phyloP scores from a whole-genome alignment of 2,113 vertebrate species.

The Fregata magnificens region DNA sequence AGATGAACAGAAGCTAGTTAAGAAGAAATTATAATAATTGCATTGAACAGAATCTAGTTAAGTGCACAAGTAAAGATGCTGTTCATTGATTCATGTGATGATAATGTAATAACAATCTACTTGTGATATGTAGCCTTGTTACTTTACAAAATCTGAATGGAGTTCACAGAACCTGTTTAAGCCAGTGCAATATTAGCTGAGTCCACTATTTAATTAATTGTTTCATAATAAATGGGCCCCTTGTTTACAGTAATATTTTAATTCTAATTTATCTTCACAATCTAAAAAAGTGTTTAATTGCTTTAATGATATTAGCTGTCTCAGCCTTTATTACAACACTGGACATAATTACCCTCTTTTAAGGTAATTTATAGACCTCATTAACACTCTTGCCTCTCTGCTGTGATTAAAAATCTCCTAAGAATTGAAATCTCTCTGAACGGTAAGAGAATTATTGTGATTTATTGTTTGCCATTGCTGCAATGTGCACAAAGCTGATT shows the following conservation, averaged over 20 bases:
- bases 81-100: neutral
- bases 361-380: constrained; percentile 83
- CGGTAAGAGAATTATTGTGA: constrained; percentile 69
- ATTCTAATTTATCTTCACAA: constrained; percentile 78
- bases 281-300: constrained; percentile 76
- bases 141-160: neutral
- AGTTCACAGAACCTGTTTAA: neutral
- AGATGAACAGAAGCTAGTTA: neutral
- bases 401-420: constrained; percentile 75
- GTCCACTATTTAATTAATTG: constrained; percentile 21
- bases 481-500: constrained; percentile 62
- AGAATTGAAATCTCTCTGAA: constrained; percentile 72
- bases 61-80: neutral
- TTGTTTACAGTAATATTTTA: constrained; percentile 69
- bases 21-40: neutral
- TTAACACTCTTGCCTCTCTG: constrained; percentile 80
- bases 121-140: neutral
- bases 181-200: neutral
- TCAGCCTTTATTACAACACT: constrained; percentile 65
- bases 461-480: constrained; percentile 68
- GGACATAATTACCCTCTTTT: constrained; percentile 75
- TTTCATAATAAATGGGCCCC: neutral
- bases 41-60: neutral
- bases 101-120: neutral
- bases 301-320: constrained; percentile 76